A percentile compares a stretch with the other conserved stretches of the same genome.
phyloP scores from a whole-genome alignment of 2,888 invertebrate species.

The Tetragnatha montana region DNA sequence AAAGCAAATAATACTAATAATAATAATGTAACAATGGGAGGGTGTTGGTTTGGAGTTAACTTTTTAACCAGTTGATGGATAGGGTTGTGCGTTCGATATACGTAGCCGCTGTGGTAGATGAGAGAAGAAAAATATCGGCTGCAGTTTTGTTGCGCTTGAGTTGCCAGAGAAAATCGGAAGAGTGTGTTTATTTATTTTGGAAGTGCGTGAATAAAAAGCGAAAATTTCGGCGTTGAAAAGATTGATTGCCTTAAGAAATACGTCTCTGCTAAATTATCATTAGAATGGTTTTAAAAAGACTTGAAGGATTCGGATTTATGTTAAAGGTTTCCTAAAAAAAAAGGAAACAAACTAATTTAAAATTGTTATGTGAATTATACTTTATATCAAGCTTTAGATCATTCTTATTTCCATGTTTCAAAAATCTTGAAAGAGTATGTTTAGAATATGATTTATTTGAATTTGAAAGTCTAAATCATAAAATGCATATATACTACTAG shows the following conservation, averaged over 20 bases:
- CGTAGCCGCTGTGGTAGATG: slow-evolving; percentile 20
- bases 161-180: background rate
- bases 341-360: no score
- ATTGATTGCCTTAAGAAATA: background rate
- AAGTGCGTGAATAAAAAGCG: background rate
- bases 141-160: background rate
- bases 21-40: slow-evolving; percentile 15
- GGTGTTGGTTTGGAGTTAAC: slow-evolving; percentile 36
- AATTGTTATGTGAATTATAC: no score
- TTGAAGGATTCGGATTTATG: background rate
- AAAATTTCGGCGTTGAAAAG: background rate
- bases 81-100: slow-evolving; percentile 24
- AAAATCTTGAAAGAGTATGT: no score
- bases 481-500: no score
- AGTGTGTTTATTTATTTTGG: background rate
- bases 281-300: background rate
- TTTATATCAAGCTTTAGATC: no score
- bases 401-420: no score
- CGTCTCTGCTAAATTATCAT: background rate
- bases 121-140: slow-evolving; percentile 7
- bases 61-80: slow-evolving; percentile 42
- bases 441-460: no score
- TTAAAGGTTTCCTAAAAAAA: background rate
- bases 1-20: background rate
- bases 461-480: no score